Evolutionary conservation across 2,888 invertebrate species (phyloP), one percentile per base, ranked within the genome.

Genomic region (Lampropteryx suffumata): DNA sequence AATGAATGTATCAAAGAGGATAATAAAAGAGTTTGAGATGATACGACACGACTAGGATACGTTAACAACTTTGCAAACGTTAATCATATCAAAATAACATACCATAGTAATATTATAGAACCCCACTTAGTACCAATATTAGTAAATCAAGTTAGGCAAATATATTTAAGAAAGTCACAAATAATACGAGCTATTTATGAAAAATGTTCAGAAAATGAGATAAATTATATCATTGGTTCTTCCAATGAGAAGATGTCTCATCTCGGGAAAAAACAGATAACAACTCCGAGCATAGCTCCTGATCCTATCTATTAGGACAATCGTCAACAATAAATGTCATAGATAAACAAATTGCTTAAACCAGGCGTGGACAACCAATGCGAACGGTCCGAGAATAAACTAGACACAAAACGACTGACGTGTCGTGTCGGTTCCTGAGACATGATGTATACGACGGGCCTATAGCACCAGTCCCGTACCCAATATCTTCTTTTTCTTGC

Each of bases 341-440:
- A 30, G 26, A 30, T 52, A 59, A 66, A 73, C 73, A 77, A 77
- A 78, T 79, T 68, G 71, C 65, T 70, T 55, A 70, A 76, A 77
- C 71, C 71, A 63, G 61, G 60, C 65, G 73, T 64, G 68, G 70
- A 73, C 71, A 67, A 59, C 65, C 65, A 64, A 61, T 64, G 64
- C 64, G 59, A 60, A 57, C 64, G 63, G 62, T 52, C 68, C 76
- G 65, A 73, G 77, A 84, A 85, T 85, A 85, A 72, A 81, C 77
- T 72, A 73, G 77, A 78, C 80, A 68, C 67, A 80, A 80, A 76
- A 79, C 68, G 67, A 73, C 35, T 8, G 11, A 50, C 24, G 46
- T 43, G 49, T 32, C 50, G 55, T 45, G 49, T 45, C 48, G 30
- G 40, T 40, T 21, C 28, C 36, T 17, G 26, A 21, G 50, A 50